Base-by-base conservation (phyloP, 1,140 invertebrate genomes). In the Macrocentrus cingulum region DNA sequence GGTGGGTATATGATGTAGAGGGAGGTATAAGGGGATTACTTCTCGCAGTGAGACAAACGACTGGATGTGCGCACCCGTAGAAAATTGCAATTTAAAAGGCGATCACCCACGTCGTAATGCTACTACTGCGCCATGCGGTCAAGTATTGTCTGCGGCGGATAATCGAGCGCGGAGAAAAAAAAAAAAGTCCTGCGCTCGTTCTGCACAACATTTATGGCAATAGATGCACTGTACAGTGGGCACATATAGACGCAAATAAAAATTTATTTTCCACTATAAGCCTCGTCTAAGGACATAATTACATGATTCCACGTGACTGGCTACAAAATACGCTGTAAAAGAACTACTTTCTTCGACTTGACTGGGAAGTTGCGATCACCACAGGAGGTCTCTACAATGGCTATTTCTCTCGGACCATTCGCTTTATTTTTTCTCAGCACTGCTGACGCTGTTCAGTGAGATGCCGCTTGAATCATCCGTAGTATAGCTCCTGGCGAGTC, bases 361-460 rank as follows among this genome's bases (percentile, higher is more conserved):
- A 29, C 25, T 29, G 25, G 66, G 68, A 67, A 70, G 67, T 69
- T 66, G 66, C 64, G 53, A 60, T 42, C 68, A 64, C 68, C 46
- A 67, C 69, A 67, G 68, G 68, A 70, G 68, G 68, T 70, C 68
- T 63, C 60, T 29, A 70, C 68, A 70, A 70, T 70, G 66, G 62
- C 66, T 62, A 69, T 69, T 66, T 67, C 62, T 61, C 68, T 70
- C 60, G 62, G 56, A 66, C 61, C 3, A 34, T 7, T 50, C 34
- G 13, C 20, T 20, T 44, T 37, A 25, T 29, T 19, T 34, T 34
- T 46, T 19, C 18, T 16, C 41, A 29, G 22, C 41, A 11, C 11
- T 19, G 42, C 29, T 45, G 29, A 7, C 1, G 11, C 9, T 29
- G 25, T 29, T 4, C 25, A 29, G 25, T 9, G 25, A 29, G 25